Evolutionary conservation across 2,888 invertebrate genomes (phyloP), one percentile per base, ranked within the genome.

Genomic region (Sicus ferrugineus): DNA sequence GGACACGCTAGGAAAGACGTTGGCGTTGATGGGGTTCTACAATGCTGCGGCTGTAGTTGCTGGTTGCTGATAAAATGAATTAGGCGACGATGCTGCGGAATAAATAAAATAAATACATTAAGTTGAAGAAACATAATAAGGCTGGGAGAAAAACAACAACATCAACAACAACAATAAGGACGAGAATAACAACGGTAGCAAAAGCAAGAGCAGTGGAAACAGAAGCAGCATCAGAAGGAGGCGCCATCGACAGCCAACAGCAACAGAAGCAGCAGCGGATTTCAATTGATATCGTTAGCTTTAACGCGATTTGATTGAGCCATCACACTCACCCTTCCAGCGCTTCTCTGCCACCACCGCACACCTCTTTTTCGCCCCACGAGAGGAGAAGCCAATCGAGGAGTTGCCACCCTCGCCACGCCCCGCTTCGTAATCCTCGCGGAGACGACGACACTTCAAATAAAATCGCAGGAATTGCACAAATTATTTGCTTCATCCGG

Each of bases 371-470:
- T 11, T n/a, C n/a, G n/a, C n/a, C n/a, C n/a, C n/a, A n/a, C n/a
- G n/a, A n/a, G n/a, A n/a, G n/a, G n/a, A n/a, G n/a, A n/a, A n/a
- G 52, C 16, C 34, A 30, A 19, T 34, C 66, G n/a, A n/a, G n/a
- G n/a, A n/a, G n/a, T n/a, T n/a, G 46, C 16, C 2, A 26, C 9
- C 23, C 11, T 3, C n/a, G n/a, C 23, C n/a, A 5, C 42, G 23
- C 11, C 46, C 16, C 42, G 4, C 38, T 34, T 63, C 14, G 9
- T 56, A n/a, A 26, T 28, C 11, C 16, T 28, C 56, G 56, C 21
- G 9, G 56, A n/a, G n/a, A n/a, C 46, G 58, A 30, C 68, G 61
- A 65, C 64, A 70, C 67, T 64, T 68, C 64, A 68, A 70, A 64
- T 58, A 68, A 64, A 50, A 68, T 64, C 64, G 63, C 62, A 67